Evolutionary conservation across 2,888 invertebrate species (phyloP).

Genomic region (Rhopalosiphum nymphaeae): DNA sequence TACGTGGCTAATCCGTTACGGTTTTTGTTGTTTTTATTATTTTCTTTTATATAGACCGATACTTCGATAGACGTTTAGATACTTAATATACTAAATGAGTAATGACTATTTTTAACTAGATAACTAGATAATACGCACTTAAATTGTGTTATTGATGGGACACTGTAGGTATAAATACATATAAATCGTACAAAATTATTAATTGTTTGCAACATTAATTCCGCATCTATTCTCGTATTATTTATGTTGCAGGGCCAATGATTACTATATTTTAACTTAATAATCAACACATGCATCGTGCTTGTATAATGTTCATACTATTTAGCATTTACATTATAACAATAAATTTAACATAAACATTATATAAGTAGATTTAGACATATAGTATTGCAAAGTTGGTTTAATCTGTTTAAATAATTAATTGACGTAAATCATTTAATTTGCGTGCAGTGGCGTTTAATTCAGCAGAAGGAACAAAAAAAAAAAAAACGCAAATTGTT

Average conservation of each 20-base stretch:
- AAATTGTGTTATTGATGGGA: too few species aligned
- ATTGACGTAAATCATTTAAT: slow-evolving; percentile 26
- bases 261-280: background rate
- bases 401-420: background rate
- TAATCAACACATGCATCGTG: background rate
- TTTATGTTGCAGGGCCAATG: background rate
- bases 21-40: slow-evolving; percentile 31
- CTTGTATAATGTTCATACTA: background rate
- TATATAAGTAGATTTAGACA: background rate
- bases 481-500: slow-evolving; percentile 27
- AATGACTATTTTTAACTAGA: background rate
- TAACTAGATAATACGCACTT: background rate
- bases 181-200: background rate
- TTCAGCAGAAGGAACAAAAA: slow-evolving; percentile 16
- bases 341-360: background rate
- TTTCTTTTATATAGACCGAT: background rate
- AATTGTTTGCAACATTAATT: background rate
- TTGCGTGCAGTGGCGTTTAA: background rate
- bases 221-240: background rate
- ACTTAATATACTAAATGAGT: background rate
- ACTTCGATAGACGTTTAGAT: background rate
- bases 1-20: slow-evolving; percentile 45
- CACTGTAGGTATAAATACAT: background rate
- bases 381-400: background rate
- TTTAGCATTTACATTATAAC: background rate